A percentile compares a stretch with the other conserved stretches of the same genome.
These are phyloP conservation scores for Epistrophe grossulariae DNA, from an alignment of 2,888 invertebrate species.

Conservation along the genomic window DNA sequence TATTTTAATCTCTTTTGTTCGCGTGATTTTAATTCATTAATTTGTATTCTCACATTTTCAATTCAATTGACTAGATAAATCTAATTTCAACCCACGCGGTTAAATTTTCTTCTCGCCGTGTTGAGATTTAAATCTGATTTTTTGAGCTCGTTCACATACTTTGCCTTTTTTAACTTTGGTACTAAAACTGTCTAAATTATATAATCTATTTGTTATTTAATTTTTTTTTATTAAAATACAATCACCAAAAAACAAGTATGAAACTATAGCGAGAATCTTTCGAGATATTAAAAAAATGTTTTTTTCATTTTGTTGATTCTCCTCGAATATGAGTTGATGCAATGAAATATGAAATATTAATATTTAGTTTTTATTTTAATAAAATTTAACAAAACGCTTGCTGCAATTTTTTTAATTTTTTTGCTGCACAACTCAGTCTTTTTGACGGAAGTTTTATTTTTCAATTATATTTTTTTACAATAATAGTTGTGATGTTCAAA, in stretches of 20 bases:
- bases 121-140: slow-evolving; percentile 63
- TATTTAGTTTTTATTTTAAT: slow-evolving; percentile 42
- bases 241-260: slow-evolving; percentile 36
- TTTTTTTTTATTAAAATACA: slow-evolving; percentile 35
- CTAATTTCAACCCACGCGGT: slow-evolving; percentile 74
- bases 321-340: slow-evolving; percentile 1
- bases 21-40: slow-evolving; percentile 36
- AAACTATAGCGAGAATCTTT: not conserved
- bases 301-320: not conserved
- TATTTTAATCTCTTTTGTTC: slow-evolving; percentile 62
- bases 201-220: slow-evolving; percentile 36
- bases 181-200: slow-evolving; percentile 54
- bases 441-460: slow-evolving; percentile 70
- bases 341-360: slow-evolving; percentile 20
- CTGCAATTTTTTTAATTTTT: slow-evolving; percentile 44
- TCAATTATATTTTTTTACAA: slow-evolving; percentile 23
- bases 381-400: slow-evolving; percentile 58
- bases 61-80: slow-evolving; percentile 80
- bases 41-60: slow-evolving; percentile 72
- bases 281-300: not conserved
- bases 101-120: slow-evolving; percentile 27
- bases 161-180: slow-evolving; percentile 55
- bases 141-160: slow-evolving; percentile 61
- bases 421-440: slow-evolving; percentile 75
- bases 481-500: slow-evolving; percentile 59